Evolutionary conservation across 2,888 invertebrate species (phyloP), one percentile per base, ranked within the genome.

Genomic region (Nycteola revayana): DNA sequence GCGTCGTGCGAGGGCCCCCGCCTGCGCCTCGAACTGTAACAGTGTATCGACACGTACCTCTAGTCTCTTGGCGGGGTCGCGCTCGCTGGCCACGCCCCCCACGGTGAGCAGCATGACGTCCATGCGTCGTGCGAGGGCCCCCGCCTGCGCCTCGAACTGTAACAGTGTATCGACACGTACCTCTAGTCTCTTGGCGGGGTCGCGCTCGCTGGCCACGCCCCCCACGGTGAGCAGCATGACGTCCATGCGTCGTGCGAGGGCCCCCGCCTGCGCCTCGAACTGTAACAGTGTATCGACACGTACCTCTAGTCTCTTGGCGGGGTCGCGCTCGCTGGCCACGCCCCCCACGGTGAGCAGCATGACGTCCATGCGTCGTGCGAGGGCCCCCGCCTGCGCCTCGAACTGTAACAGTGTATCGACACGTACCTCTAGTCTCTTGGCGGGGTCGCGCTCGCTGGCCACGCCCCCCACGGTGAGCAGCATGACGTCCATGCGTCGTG

Each of bases 341-440:
- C 47, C 36, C 29, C 44, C 59, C 71, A 38, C 54, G 2, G 91
- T 91, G 54, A 90, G 79, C 57, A 91, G 68, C 88, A 90, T 89
- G 23, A 89, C 85, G 62, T 91, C 90, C 87, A 92, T 90, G 40
- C 91, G 86, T 0, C 7, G 7, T 7, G 21, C 21, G 4, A 21
- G 21, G 7, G 4, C 7, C 21, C 7, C 21, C 21, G 21, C 4
- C 21, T 3, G 4, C 21, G 21, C 40, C 58, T 54, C 66, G 49
- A 63, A 75, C 45, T 34, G 77, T 46, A 87, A 63, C 88, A 91
- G 7, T 14, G 14, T 5, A 14, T 14, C 2, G 14, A 14, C n/a
- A n/a, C n/a, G 42, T 51, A 92, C 92, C 90, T 92, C 92, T n/a
- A 91, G 82, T 11, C 92, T 74, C 71, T 90, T 91, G 32, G 52